These are phyloP conservation scores for Vanessa atalanta DNA, from an alignment of 1,140 invertebrate species.

Conservation along the genomic window DNA sequence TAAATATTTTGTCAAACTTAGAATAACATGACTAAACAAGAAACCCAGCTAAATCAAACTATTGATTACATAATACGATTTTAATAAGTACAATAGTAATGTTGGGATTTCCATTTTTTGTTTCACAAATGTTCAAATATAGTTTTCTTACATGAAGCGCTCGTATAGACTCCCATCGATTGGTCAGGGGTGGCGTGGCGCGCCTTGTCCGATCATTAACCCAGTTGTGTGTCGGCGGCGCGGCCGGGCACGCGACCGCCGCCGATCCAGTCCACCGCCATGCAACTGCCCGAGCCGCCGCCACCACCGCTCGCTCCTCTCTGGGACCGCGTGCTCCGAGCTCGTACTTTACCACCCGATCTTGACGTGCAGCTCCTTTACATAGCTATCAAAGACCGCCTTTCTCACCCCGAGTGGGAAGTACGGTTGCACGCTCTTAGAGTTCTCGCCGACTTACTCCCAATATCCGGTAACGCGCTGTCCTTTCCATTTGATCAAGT, in stretches of 20 bases:
- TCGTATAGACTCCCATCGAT: conserved; percentile 57
- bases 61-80: no score
- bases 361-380: conserved; percentile 85
- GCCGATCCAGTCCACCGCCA: conserved; percentile 59
- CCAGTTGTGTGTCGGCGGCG: conserved; percentile 74
- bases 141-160: conserved; percentile 28
- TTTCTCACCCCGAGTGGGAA: conserved; percentile 90
- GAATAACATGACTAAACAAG: no score
- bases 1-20: no score
- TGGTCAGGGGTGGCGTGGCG: conserved; percentile 67
- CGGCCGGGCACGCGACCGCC: conserved; percentile 61
- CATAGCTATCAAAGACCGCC: conserved; percentile 84
- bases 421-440: conserved; percentile 89
- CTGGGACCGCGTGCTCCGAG: conserved; percentile 88
- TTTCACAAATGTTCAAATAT: conserved; percentile 7
- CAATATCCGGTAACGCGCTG: conserved; percentile 84
- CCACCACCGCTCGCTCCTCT: conserved; percentile 84
- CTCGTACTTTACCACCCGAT: conserved; percentile 82
- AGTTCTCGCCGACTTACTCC: conserved; percentile 87
- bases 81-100: background rate
- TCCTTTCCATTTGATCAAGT: conserved; percentile 85
- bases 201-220: conserved; percentile 77
- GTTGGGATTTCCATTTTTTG: conserved; percentile 15
- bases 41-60: no score
- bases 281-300: conserved; percentile 74